Base-by-base conservation (phyloP, 1,140 invertebrate genomes). In the Ceratosolen fusciceps region DNA sequence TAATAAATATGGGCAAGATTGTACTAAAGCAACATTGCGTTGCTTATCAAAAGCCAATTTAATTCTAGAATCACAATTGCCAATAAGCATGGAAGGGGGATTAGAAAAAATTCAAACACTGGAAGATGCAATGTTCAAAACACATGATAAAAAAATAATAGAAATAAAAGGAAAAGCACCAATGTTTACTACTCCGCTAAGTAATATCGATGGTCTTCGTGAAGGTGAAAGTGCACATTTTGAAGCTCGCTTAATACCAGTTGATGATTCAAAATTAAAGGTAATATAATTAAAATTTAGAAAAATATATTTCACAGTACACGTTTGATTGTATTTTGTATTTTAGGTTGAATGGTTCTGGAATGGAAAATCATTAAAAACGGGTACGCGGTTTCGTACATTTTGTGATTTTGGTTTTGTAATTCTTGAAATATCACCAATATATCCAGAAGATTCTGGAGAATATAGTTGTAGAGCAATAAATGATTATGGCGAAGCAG, bases 381-480 rank as follows among this genome's bases (percentile, higher is more conserved):
- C 96, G 52, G 96, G 96, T 71, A 97, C 96, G 21, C 92, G 97
- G 82, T 98, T 98, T 91, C 93, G 96, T 70, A 97, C 96, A 67
- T 98, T 98, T 93, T 96, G 96, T 86, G 97, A 98, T 88, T 98
- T 98, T 90, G 97, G 97, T 62, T 98, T 98, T 86, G 96, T 97
- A 21, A 97, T 98, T 83, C 90, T 97, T 80, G 96, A 98, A 92
- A 97, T 98, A 79, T 97, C 96, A 5, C 96, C 96, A 0, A 96
- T 97, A n/a, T 98, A 98, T 88, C 96, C 96, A 2, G 96, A 98
- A 91, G 96, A 98, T 86, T 96, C 96, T 74, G 97, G 97, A 47
- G 96, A 98, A 91, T 98, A 98, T 88, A 95, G 95, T 74, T 98
- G 96, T 88, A 92, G 96, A 85, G 97, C 97, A 29, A 94, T 92